phyloP scores from a whole-genome alignment of 2,113 vertebrate species.

The Aix galericulata region DNA sequence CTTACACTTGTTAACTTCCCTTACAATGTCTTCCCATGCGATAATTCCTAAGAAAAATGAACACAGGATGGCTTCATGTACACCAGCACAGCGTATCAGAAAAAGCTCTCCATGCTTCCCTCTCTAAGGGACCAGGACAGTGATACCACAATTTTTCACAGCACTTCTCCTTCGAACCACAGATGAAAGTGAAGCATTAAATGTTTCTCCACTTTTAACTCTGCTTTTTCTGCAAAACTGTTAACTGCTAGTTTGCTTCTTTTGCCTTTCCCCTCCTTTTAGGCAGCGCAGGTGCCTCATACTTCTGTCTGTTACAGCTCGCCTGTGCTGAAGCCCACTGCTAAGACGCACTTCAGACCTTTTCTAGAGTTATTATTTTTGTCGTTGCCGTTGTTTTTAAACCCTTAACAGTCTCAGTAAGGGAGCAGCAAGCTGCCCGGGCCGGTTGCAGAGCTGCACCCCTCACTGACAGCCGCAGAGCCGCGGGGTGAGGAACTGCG shows the following conservation, averaged over 20 bases:
- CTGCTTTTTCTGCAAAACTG: not conserved
- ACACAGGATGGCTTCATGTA: not conserved
- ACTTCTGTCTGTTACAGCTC: not conserved
- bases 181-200: not conserved
- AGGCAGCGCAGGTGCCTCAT: too few species aligned
- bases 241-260: not conserved
- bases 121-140: not conserved
- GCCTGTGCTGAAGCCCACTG: not conserved
- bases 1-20: not conserved
- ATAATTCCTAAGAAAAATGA: not conserved
- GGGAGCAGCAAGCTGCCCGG: not conserved
- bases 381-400: not conserved
- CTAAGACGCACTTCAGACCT: not conserved
- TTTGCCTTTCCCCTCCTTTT: too few species aligned
- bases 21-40: not conserved
- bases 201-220: not conserved
- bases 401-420: not conserved
- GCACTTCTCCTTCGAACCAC: not conserved
- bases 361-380: not conserved
- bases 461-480: not conserved
- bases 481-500: not conserved
- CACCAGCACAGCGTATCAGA: accelerated
- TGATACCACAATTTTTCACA: not conserved
- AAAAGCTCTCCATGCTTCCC: not conserved
- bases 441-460: not conserved